These are phyloP conservation scores for Plebejus melissa DNA, from an alignment of 2,888 invertebrate species.

Conservation along the genomic window DNA sequence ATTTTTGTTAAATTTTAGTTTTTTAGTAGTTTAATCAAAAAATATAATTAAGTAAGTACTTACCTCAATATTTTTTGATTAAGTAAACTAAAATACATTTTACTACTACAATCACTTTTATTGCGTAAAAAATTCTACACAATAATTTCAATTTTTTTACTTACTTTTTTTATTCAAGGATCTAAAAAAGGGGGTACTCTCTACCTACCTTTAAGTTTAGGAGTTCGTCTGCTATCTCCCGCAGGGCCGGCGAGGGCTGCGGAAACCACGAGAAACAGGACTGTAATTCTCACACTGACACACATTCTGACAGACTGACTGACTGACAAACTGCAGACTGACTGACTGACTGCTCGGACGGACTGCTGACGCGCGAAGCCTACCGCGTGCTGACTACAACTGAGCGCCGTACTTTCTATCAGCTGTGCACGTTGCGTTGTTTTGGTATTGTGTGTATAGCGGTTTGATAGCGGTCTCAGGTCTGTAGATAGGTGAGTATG, in stretches of 20 bases:
- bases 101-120: not conserved
- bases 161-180: not conserved
- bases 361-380: slow-evolving; percentile 64
- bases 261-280: slow-evolving; percentile 61
- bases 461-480: not conserved
- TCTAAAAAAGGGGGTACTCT: not conserved
- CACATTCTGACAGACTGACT: slow-evolving; percentile 58
- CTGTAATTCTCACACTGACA: slow-evolving; percentile 68
- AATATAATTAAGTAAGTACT: too few species aligned
- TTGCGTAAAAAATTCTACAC: not conserved
- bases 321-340: slow-evolving; percentile 58
- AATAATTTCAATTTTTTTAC: not conserved
- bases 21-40: not conserved
- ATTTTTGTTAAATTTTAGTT: not conserved
- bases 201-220: slow-evolving; percentile 57
- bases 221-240: slow-evolving; percentile 50
- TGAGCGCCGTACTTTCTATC: slow-evolving; percentile 68
- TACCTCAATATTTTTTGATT: not conserved
- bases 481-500: slow-evolving; percentile 3
- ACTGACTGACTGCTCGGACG: slow-evolving; percentile 68
- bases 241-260: slow-evolving; percentile 60
- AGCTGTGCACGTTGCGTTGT: slow-evolving; percentile 41
- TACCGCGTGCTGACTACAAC: slow-evolving; percentile 60
- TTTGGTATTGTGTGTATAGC: slow-evolving; percentile 14
- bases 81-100: not conserved